Base-by-base conservation (phyloP, 2,113 vertebrate genomes). In the Lasiurus borealis region DNA sequence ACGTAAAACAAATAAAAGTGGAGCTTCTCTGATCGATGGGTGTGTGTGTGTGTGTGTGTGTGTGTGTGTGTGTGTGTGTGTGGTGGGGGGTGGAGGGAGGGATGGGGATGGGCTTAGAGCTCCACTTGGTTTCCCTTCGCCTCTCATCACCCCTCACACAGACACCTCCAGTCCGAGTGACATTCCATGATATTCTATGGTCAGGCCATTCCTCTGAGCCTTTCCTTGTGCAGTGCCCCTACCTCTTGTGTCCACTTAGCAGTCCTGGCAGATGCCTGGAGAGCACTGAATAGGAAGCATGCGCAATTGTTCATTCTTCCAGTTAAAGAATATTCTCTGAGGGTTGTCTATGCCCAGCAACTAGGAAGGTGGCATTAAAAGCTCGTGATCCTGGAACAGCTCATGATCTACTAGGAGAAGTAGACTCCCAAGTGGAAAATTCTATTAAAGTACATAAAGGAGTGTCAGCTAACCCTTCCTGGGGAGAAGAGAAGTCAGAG, bases 61-160 rank as follows among this genome's bases (percentile, higher is more conserved):
- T 40, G 40, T 40, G 40, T n/a, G n/a, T n/a, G n/a, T n/a, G n/a
- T n/a, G n/a, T n/a, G n/a, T n/a, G n/a, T n/a, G n/a, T n/a, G 40
- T 40, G 40, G 40, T 40, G 40, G 3, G 40, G 54, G 7, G 57
- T 3, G 21, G 2, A 8, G 52, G 0, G 1, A 36, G 14, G 36
- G 46, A 46, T 46, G 46, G 46, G 46, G 46, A 8, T 46, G 19
- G n/a, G 25, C 1, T 15, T 5, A 6, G 44, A 2, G 40, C 25
- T 25, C 34, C 0, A 5, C 18, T 6, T 0, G 0, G 6, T 27
- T 4, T 11, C n/a, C 21, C 21, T 7, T 6, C 25, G 6, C 8
- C 6, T 3, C 15, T 12, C 18, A 0, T 12, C 27, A 19, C 13
- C 34, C 25, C 48, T n/a, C 50, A 44, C 0, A 25, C 0, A 62